Evolutionary conservation across 2,113 vertebrate species (phyloP).

Genomic region (Ascaphus truei): DNA sequence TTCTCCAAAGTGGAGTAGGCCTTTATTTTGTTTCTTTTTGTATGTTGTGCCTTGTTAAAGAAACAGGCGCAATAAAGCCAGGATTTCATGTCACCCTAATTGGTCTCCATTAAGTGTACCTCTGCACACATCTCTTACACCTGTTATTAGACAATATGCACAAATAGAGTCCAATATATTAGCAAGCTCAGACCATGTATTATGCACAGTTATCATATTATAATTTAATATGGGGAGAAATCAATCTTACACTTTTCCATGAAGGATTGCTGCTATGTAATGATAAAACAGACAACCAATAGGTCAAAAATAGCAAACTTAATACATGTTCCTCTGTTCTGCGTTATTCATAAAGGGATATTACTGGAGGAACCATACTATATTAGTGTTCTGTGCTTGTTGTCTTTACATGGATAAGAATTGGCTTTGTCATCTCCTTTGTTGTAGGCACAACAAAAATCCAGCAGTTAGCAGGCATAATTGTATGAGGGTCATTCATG

Average conservation of each 20-base stretch:
- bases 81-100: no score
- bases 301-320: neutral
- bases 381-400: neutral
- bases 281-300: neutral
- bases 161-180: neutral
- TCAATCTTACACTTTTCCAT: neutral
- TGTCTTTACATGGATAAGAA: neutral
- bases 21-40: no score
- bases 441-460: conserved; percentile 12
- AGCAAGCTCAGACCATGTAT: neutral
- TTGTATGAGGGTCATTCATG: conserved; percentile 12
- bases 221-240: neutral
- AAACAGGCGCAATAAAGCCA: no score
- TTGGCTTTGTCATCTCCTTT: conserved; percentile 7
- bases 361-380: neutral
- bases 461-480: conserved; percentile 1
- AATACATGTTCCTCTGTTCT: neutral
- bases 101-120: no score
- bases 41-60: no score
- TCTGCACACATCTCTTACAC: no score
- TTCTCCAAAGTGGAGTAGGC: no score
- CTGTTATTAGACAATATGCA: no score
- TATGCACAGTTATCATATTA: neutral
- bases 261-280: conserved; percentile 7
- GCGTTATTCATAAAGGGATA: conserved; percentile 18